Percentiles rank a stretch among this genome's conserved stretches.
These are phyloP conservation scores for Heliconius cydno DNA, from an alignment of 2,888 invertebrate genomes.

Conservation along the genomic window DNA sequence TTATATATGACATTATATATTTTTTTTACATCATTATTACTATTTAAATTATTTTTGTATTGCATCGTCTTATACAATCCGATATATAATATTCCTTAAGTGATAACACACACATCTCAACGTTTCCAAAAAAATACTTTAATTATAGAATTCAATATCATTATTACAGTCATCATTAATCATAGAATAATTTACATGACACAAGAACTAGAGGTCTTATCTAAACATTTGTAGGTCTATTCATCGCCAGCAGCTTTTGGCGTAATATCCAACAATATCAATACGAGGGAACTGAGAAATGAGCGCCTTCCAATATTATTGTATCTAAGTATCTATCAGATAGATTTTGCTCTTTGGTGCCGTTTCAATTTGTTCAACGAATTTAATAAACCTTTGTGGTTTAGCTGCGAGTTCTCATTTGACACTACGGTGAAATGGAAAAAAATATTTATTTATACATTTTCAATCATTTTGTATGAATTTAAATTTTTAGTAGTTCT, in stretches of 20 bases:
- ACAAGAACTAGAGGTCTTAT: slow-evolving; percentile 25
- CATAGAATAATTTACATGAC: background rate
- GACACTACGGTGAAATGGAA: background rate
- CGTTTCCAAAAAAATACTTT: no score
- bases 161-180: background rate
- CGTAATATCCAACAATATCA: slow-evolving; percentile 83
- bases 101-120: no score
- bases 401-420: slow-evolving; percentile 2
- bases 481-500: background rate
- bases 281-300: slow-evolving; percentile 81
- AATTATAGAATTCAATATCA: background rate
- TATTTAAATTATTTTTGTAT: no score
- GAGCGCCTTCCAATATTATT: slow-evolving; percentile 64
- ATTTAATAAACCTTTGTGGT: slow-evolving; percentile 19
- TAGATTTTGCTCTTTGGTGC: slow-evolving; percentile 40
- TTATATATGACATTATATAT: no score
- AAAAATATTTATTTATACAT: background rate
- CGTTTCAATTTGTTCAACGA: slow-evolving; percentile 31
- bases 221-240: slow-evolving; percentile 50
- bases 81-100: no score
- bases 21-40: no score
- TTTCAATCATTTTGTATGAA: no score
- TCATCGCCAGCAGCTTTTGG: slow-evolving; percentile 72
- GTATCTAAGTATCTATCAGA: slow-evolving; percentile 54
- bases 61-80: no score